Percentiles rank a stretch among this genome's conserved stretches.
Evolutionary conservation across 2,888 invertebrate species (phyloP).

Genomic region (Maniola hyperantus): DNA sequence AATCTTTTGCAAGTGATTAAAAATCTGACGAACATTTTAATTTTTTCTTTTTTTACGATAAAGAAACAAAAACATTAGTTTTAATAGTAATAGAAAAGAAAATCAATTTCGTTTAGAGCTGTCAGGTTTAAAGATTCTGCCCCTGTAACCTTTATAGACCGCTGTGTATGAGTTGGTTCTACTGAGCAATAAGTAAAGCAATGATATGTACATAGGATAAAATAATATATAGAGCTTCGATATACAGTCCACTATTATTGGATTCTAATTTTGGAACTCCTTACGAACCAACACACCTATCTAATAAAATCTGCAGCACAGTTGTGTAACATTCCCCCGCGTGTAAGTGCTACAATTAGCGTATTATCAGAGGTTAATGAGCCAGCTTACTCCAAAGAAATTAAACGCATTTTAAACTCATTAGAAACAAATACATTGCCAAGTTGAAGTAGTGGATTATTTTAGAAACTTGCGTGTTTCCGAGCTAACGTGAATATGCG

Average conservation of each 20-base stretch:
- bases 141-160: too few species aligned
- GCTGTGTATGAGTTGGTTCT: too few species aligned
- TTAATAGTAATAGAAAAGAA: too few species aligned
- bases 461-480: conserved; percentile 36
- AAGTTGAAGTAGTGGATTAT: conserved; percentile 33
- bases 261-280: neutral
- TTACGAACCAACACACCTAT: conserved; percentile 1
- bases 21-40: too few species aligned
- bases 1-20: too few species aligned
- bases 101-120: too few species aligned
- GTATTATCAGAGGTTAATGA: conserved; percentile 37
- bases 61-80: too few species aligned
- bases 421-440: conserved; percentile 37
- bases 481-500: conserved; percentile 34
- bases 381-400: conserved; percentile 34
- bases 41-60: too few species aligned
- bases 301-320: conserved; percentile 4
- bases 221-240: neutral
- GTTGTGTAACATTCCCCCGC: conserved; percentile 29
- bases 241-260: neutral
- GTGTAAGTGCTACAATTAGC: conserved; percentile 28
- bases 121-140: too few species aligned
- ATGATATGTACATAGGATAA: neutral
- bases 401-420: conserved; percentile 39
- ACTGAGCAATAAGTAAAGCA: too few species aligned